Evolutionary conservation across 2,113 vertebrate genomes (phyloP).

Genomic region (Trematocara zebra): DNA sequence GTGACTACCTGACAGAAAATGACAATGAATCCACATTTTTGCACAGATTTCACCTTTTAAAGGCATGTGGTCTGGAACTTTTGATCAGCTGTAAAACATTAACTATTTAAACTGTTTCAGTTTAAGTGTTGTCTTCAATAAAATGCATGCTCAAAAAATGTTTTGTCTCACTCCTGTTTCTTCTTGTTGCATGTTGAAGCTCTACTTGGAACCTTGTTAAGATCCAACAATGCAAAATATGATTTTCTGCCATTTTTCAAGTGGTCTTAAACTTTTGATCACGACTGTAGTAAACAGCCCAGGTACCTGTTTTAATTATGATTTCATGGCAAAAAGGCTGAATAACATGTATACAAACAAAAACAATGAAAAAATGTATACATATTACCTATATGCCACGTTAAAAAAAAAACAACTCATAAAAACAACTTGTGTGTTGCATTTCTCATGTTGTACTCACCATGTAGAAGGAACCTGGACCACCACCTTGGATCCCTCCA

Average conservation of each 20-base stretch:
- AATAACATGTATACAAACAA: not conserved
- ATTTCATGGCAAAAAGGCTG: not conserved
- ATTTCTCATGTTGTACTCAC: slow-evolving; percentile 65
- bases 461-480: slow-evolving; percentile 98
- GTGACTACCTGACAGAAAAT: not conserved
- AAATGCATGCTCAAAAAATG: not conserved
- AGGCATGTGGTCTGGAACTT: not conserved
- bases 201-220: not conserved
- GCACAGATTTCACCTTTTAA: not conserved
- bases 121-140: not conserved
- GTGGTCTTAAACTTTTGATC: not conserved
- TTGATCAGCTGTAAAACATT: not conserved
- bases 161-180: not conserved
- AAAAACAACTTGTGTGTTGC: not conserved
- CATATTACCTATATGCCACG: not conserved
- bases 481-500: slow-evolving; percentile 90
- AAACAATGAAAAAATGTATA: not conserved
- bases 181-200: not conserved
- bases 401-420: not conserved
- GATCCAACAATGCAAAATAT: not conserved
- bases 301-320: not conserved
- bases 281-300: rapidly evolving
- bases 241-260: not conserved
- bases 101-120: not conserved
- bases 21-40: not conserved